Evolutionary conservation across 2,113 vertebrate species (phyloP), one percentile per base, ranked within the genome.

Genomic region (Gavialis gangeticus): DNA sequence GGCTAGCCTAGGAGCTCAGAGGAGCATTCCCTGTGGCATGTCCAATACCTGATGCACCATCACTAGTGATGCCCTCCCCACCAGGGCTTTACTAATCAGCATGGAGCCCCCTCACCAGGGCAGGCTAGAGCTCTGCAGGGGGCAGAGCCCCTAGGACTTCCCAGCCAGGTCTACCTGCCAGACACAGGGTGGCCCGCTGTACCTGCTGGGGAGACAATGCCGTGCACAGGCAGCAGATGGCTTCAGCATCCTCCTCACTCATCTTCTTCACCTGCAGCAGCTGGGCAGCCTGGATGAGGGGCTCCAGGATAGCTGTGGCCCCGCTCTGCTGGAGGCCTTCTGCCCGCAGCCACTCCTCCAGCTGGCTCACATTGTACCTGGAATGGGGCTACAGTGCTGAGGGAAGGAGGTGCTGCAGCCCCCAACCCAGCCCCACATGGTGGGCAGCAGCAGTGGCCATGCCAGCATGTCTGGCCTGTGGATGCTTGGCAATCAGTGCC

Each of bases 191-290:
- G 4, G 25, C 30, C 4, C 2, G 4, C 16, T 2, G n/a, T 78
- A 95, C 96, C 96, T 96, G 96, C 66, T 89, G 84, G 10, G 96
- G 80, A 1, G 97, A 98, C 56, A 99, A 97, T 37, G 96, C 96
- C 0, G 96, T 98, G 97, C 98, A 98, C 66, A 98, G 98, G 67
- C 97, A 97, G 78, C 98, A 98, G 2, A 99, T 92, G 21, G 98
- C 97, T 79, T 87, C 71, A 3, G 98, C 98, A 0, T 99, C 98
- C 0, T 93, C 96, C 21, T 98, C 96, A 0, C 97, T 98, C 94
- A 96, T 98, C 90, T 98, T 98, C 82, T 97, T 98, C 30, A 98
- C 97, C 95, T 98, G 98, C 85, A 99, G 98, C 75, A 99, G 97
- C 96, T 98, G 98, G 24, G 97, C 97, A 1, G 98, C 98, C 93